These are phyloP conservation scores for Thymallus thymallus DNA, from an alignment of 2,113 vertebrate genomes.

Conservation along the genomic window DNA sequence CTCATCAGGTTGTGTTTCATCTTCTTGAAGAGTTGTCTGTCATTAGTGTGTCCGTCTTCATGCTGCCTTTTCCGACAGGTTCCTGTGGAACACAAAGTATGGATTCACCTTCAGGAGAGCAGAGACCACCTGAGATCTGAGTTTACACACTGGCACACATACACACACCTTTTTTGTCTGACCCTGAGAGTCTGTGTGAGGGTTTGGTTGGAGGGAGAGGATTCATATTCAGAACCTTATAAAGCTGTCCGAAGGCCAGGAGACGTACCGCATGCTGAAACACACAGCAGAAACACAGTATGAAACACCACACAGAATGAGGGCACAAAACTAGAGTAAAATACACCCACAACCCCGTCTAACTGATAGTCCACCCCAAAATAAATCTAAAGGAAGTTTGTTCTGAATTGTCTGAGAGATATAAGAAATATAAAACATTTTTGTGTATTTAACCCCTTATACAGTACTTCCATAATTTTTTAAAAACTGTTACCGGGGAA, in stretches of 20 bases:
- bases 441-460: too few species aligned
- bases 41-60: conserved; percentile 83
- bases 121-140: background rate
- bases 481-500: too few species aligned
- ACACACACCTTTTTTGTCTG: conserved; percentile 11
- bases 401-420: too few species aligned
- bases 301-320: conserved; percentile 6
- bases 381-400: too few species aligned
- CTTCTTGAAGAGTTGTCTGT: conserved; percentile 94
- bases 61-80: conserved; percentile 86
- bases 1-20: conserved; percentile 84
- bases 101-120: background rate
- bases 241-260: conserved; percentile 66
- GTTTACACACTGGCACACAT: background rate
- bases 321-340: background rate
- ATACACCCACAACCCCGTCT: background rate
- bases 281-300: conserved; percentile 1
- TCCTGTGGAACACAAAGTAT: conserved; percentile 42
- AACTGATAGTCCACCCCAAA: too few species aligned
- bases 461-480: too few species aligned
- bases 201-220: conserved; percentile 55
- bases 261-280: conserved; percentile 66
- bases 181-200: conserved; percentile 36
- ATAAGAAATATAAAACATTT: too few species aligned
- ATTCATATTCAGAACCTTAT: conserved; percentile 68